Evolutionary conservation across 2,888 invertebrate genomes (phyloP).

Genomic region (Agrilus mali): DNA sequence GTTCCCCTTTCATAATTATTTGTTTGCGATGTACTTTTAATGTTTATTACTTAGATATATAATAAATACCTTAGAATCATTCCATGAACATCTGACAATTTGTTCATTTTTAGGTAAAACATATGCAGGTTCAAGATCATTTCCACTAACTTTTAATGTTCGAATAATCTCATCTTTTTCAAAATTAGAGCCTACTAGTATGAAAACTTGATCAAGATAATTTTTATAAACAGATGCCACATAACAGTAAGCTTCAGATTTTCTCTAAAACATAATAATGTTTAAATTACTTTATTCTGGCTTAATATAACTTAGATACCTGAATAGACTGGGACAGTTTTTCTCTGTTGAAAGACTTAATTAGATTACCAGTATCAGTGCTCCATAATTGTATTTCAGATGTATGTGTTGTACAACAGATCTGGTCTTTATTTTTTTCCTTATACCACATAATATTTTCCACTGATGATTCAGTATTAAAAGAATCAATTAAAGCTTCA

Average conservation of each 20-base stretch:
- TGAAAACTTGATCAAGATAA: conserved; percentile 36
- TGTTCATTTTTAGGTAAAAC: conserved; percentile 54
- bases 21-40: conserved; percentile 37
- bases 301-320: conserved; percentile 26
- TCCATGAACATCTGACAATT: conserved; percentile 56
- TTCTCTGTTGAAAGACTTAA: conserved; percentile 43
- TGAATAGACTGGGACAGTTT: conserved; percentile 46
- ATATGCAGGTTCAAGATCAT: conserved; percentile 40
- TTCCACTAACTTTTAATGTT: conserved; percentile 34
- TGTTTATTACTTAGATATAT: conserved; percentile 15
- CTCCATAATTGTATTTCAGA: conserved; percentile 61
- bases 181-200: conserved; percentile 53
- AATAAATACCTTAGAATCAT: conserved; percentile 33
- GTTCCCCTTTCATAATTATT: conserved; percentile 4
- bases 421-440: conserved; percentile 34
- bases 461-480: conserved; percentile 70
- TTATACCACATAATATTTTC: conserved; percentile 45
- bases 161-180: conserved; percentile 47
- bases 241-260: conserved; percentile 49
- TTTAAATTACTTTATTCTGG: no score
- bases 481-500: conserved; percentile 61
- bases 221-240: conserved; percentile 46
- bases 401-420: conserved; percentile 59
- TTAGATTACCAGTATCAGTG: conserved; percentile 45
- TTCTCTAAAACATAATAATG: conserved; percentile 36